These are phyloP conservation scores for Bombyx huttoni DNA, from an alignment of 2,888 invertebrate species.

Conservation along the genomic window DNA sequence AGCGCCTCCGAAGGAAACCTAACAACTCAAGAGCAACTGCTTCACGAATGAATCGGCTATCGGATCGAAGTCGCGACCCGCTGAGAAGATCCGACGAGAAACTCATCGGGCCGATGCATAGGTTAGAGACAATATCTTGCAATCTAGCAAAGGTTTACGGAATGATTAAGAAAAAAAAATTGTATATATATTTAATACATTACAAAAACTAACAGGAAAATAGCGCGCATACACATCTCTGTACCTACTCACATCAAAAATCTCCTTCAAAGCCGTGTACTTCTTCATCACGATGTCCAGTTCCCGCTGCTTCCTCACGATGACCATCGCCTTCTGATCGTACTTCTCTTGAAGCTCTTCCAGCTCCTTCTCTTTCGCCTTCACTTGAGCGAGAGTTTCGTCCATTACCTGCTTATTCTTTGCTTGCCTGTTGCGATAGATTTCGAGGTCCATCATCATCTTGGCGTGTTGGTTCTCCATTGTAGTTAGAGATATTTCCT, in stretches of 20 bases:
- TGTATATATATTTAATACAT: too few species aligned
- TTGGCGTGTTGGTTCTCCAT: conserved; percentile 74
- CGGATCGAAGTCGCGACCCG: too few species aligned
- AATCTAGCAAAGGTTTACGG: too few species aligned
- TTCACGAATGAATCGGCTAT: too few species aligned
- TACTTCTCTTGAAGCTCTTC: conserved; percentile 38
- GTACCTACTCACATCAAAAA: conserved; percentile 47
- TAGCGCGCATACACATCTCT: too few species aligned
- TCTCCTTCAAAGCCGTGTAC: conserved; percentile 36
- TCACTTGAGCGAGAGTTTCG: conserved; percentile 31
- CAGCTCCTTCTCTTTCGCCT: conserved; percentile 44
- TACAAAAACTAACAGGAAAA: too few species aligned
- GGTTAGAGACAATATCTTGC: too few species aligned
- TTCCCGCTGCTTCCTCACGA: conserved; percentile 52
- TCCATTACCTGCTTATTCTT: conserved; percentile 41
- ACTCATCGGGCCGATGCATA: too few species aligned
- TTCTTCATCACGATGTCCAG: conserved; percentile 49
- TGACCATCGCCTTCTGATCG: conserved; percentile 31
- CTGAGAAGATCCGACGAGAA: too few species aligned
- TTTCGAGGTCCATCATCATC: conserved; percentile 72
- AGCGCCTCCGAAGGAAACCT: too few species aligned
- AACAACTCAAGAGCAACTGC: too few species aligned
- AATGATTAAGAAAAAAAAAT: too few species aligned
- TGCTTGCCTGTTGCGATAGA: conserved; percentile 46
- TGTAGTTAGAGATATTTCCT: conserved; percentile 68